Evolutionary conservation across 2,888 invertebrate genomes (phyloP), one percentile per base, ranked within the genome.

Genomic region (Yponomeuta malinellus): DNA sequence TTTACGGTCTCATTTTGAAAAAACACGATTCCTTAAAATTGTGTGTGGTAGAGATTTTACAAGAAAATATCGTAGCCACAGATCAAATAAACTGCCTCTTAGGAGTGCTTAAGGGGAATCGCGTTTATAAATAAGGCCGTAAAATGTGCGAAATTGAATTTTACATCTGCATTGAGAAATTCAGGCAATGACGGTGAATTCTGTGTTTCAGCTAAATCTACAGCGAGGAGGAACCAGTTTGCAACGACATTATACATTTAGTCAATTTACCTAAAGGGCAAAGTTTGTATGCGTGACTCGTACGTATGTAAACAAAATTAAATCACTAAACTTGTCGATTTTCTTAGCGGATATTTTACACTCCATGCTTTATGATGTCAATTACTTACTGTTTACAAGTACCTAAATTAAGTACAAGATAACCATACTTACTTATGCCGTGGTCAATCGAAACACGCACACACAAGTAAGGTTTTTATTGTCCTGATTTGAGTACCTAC

Each of bases 291-390:
- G 29, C n/a, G 10, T 29, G 29, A 65, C 29, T 12, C 29, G 33
- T 64, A 1, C 23, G n/a, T 23, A 23, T 64, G 15, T 31, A 65
- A 31, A 23, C 65, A 33, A n/a, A n/a, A n/a, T n/a, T n/a, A n/a
- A 12, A 8, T 63, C 12, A 65, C 10, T 12, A 10, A 65, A 65
- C 33, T 31, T 31, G 33, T n/a, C 31, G 12, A n/a, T 63, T 29
- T 15, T 63, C 63, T 15, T 15, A 63, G 5, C 29, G n/a, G 63
- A 29, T n/a, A 29, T 12, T 23, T 29, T 29, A 63, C 63, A 10
- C 63, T 63, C n/a, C 63, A 29, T 63, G 63, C 63, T 63, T 33
- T 65, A 29, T 31, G 29, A 65, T 65, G 65, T 65, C 31, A 65
- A 65, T 65, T 65, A 31, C 33, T 31, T 65, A 65, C 10, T 64